These are phyloP conservation scores for Pollachius pollachius DNA, from an alignment of 2,113 vertebrate species.

Conservation along the genomic window DNA sequence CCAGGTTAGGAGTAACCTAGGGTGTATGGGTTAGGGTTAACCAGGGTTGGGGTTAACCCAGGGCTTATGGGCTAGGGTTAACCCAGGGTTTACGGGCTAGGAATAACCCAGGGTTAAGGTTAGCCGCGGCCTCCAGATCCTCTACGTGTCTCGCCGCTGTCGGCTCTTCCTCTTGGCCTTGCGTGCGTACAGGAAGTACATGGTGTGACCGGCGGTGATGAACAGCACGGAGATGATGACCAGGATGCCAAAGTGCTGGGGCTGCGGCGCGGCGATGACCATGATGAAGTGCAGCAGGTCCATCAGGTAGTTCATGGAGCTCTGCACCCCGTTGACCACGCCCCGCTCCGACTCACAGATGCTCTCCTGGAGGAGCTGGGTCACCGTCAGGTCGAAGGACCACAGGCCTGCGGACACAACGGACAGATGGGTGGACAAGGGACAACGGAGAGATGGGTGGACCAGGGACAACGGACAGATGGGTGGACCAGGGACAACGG, in stretches of 20 bases:
- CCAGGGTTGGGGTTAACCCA: too few species aligned
- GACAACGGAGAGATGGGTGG: too few species aligned
- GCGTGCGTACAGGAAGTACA: constrained; percentile 75
- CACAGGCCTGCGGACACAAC: constrained; percentile 67
- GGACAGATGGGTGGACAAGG: background rate
- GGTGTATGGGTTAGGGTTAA: too few species aligned
- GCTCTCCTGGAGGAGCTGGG: constrained; percentile 76
- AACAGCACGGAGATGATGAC: constrained; percentile 77
- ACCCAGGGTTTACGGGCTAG: too few species aligned
- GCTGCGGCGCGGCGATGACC: constrained; percentile 71
- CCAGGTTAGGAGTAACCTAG: too few species aligned
- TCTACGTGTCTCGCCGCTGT: constrained; percentile 55
- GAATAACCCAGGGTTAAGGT: too few species aligned
- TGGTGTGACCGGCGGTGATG: constrained; percentile 74
- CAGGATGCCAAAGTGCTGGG: constrained; percentile 70
- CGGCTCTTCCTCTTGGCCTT: constrained; percentile 67
- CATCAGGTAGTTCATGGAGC: constrained; percentile 82
- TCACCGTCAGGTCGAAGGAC: constrained; percentile 77
- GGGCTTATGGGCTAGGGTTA: too few species aligned
- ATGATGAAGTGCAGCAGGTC: constrained; percentile 76
- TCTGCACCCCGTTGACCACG: constrained; percentile 76
- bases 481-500: too few species aligned
- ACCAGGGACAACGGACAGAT: too few species aligned
- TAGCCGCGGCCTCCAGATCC: constrained; percentile 21
- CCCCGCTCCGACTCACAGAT: constrained; percentile 76